Percentiles rank a stretch among this genome's conserved stretches.
phyloP scores from a whole-genome alignment of 2,113 vertebrate species.

The Forbesichthys agassizii region DNA sequence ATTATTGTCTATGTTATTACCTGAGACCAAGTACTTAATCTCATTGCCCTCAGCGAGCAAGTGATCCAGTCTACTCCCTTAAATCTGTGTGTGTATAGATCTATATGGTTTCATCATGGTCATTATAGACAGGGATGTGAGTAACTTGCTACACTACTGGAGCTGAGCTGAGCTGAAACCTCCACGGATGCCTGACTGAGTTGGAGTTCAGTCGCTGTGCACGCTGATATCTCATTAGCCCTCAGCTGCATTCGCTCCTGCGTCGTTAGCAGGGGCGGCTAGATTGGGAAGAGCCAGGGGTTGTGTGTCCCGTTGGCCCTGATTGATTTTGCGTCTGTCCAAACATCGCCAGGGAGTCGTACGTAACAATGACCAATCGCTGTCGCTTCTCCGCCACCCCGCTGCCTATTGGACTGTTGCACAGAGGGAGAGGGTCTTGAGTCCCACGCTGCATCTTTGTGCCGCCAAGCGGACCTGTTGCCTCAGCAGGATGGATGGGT shows the following conservation, averaged over 20 bases:
- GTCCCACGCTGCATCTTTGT: constrained; percentile 3
- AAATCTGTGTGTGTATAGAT: no score
- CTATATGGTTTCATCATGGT: no score
- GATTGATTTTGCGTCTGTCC: constrained; percentile 65
- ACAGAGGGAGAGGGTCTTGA: neutral
- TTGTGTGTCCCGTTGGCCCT: constrained; percentile 49
- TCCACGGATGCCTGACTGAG: constrained; percentile 21
- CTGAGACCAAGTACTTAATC: no score
- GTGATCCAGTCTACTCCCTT: no score
- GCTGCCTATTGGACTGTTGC: constrained; percentile 30
- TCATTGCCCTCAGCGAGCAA: no score
- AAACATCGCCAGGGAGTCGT: constrained; percentile 48
- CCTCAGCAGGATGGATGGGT: constrained; percentile 1
- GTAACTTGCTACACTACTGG: neutral
- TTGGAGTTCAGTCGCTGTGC: constrained; percentile 14
- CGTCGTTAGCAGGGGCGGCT: constrained; percentile 17
- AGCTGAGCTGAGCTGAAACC: constrained; percentile 8
- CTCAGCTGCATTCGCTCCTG: constrained; percentile 23
- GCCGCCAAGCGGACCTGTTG: constrained; percentile 18
- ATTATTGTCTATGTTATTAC: no score
- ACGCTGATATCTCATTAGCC: constrained; percentile 48
- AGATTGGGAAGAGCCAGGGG: constrained; percentile 35
- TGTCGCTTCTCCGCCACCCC: constrained; percentile 35
- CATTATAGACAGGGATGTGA: no score
- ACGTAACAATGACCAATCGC: constrained; percentile 51